A percentile compares a stretch with the other conserved stretches of the same genome.
Conservation (phyloP, 1,140 invertebrate genomes). For the Anoplophora glabripennis region DNA sequence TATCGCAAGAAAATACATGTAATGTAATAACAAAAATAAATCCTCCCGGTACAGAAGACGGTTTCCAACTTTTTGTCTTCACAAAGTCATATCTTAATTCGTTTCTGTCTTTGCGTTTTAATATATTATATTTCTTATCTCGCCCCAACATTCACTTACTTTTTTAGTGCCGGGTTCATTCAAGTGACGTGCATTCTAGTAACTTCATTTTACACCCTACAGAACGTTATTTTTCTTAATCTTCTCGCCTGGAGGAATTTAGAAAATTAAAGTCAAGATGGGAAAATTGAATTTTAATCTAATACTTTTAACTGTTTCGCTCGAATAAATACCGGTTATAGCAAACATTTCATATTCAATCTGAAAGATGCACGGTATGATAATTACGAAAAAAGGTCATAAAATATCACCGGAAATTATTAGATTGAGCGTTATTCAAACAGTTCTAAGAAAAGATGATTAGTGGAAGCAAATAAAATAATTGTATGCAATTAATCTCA, state of each 20-base stretch:
- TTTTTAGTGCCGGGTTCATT: slow-evolving; percentile 11
- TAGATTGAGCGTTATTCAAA: no score
- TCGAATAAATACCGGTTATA: slow-evolving; percentile 1
- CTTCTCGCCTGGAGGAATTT: slow-evolving; percentile 21
- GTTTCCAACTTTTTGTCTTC: no score
- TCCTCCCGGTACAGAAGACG: no score
- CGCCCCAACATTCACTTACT: slow-evolving; percentile 17
- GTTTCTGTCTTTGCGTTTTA: slow-evolving; percentile 11
- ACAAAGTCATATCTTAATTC: slow-evolving; percentile 22
- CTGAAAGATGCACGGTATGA: no score
- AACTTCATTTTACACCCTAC: slow-evolving; percentile 26
- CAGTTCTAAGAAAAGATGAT: no score
- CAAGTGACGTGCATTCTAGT: slow-evolving; percentile 20
- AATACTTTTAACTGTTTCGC: slow-evolving; percentile 11
- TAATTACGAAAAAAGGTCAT: no score
- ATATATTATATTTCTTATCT: slow-evolving; percentile 28
- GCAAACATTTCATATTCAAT: no score
- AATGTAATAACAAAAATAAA: no score
- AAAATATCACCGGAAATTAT: no score
- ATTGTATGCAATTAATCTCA: no score
- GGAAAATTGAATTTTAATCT: slow-evolving; percentile 25
- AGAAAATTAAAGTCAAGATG: slow-evolving; percentile 19
- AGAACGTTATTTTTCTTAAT: slow-evolving; percentile 30
- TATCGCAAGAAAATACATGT: no score
- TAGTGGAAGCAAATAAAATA: no score